Conservation (phyloP, 2,113 vertebrate species). For the Colinus virginianus region DNA sequence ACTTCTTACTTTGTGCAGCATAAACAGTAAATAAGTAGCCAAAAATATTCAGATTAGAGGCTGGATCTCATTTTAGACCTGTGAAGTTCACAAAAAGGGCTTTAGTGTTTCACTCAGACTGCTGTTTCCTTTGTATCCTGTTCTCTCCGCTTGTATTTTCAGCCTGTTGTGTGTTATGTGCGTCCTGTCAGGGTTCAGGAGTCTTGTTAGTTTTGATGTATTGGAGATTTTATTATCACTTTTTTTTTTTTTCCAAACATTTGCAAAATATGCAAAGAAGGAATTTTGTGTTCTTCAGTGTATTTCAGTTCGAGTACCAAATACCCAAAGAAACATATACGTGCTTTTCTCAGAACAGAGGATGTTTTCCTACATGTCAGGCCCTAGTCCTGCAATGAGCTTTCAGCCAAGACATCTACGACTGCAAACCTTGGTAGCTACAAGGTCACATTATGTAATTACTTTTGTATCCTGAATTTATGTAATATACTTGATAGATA, state of each 20-base stretch:
- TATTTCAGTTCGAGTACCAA: neutral
- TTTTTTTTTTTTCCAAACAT: neutral
- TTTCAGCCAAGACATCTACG: neutral
- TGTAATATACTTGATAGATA: neutral
- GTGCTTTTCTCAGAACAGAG: neutral
- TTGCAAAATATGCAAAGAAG: neutral
- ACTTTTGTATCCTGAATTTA: neutral
- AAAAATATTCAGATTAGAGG: neutral
- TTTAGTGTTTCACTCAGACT: neutral
- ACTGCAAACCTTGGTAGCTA: neutral
- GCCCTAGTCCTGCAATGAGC: neutral
- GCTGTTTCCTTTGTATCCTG: neutral
- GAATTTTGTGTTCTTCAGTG: neutral
- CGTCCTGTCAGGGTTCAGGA: neutral
- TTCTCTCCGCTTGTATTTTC: neutral
- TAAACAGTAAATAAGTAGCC: neutral
- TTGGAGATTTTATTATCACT: neutral
- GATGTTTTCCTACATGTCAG: neutral
- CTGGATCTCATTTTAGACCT: neutral
- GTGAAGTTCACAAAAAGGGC: neutral
- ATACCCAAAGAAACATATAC: neutral
- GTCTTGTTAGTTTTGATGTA: neutral
- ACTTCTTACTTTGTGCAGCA: accelerated
- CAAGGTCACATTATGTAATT: neutral
- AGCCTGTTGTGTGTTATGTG: neutral